These are phyloP conservation scores for Asbolus verrucosus DNA, from an alignment of 1,140 invertebrate genomes.

Conservation along the genomic window DNA sequence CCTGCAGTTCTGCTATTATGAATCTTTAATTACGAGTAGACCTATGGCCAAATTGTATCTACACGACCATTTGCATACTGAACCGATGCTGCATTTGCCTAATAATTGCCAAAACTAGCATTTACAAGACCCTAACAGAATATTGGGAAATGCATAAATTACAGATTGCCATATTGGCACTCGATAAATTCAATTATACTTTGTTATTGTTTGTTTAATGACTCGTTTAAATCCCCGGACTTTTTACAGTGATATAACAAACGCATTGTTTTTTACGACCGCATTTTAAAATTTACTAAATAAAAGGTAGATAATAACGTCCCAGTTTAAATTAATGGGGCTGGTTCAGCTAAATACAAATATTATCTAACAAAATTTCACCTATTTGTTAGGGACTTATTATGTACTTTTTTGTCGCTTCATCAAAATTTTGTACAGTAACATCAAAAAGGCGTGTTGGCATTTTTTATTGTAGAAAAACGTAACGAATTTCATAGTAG, in stretches of 20 bases:
- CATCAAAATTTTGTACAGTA: neutral
- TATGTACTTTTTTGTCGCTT: neutral
- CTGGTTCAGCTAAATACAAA: neutral
- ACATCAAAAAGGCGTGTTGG: constrained; percentile 2
- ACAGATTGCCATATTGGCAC: constrained; percentile 24
- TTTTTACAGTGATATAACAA: constrained; percentile 7
- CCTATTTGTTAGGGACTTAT: neutral
- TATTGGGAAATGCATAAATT: constrained; percentile 28
- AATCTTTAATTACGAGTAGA: constrained; percentile 36
- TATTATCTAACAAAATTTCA: constrained; percentile 5
- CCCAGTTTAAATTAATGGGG: neutral
- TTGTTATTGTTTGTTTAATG: constrained; percentile 22
- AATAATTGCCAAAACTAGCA: constrained; percentile 21
- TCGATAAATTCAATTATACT: constrained; percentile 15
- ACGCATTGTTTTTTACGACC: constrained; percentile 37
- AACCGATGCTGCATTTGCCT: constrained; percentile 10
- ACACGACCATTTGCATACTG: constrained; percentile 34
- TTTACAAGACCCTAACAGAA: constrained; percentile 27
- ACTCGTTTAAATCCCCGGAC: neutral
- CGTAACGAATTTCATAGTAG: neutral
- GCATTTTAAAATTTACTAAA: constrained; percentile 25
- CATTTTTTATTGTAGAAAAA: neutral
- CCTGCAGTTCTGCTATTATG: constrained; percentile 38
- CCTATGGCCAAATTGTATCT: constrained; percentile 30
- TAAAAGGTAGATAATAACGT: constrained; percentile 23